Conservation (phyloP, 1,140 invertebrate genomes). For the Mesaphorura yosii region DNA sequence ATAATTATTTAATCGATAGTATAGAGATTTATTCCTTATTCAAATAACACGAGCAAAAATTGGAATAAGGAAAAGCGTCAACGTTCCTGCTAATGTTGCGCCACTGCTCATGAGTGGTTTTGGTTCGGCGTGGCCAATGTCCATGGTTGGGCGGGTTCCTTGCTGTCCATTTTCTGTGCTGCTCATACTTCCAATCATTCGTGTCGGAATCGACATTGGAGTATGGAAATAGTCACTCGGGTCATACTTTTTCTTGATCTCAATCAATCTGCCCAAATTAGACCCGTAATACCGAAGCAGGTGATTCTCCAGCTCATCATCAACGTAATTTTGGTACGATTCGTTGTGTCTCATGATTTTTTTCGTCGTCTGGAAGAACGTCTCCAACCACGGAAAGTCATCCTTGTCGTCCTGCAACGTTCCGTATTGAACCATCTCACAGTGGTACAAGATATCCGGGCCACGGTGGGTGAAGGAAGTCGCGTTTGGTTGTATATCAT, state of each 20-base stretch:
- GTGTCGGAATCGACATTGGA: neutral
- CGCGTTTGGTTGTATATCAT: neutral
- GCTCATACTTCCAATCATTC: too few species aligned
- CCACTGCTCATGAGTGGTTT: too few species aligned
- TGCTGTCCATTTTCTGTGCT: too few species aligned
- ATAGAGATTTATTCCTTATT: too few species aligned
- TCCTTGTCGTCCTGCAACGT: neutral
- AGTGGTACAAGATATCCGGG: neutral
- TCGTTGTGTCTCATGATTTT: neutral
- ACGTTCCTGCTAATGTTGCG: too few species aligned
- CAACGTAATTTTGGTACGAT: neutral
- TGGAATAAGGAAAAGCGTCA: too few species aligned
- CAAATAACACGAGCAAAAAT: too few species aligned
- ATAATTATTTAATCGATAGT: too few species aligned
- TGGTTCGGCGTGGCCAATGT: too few species aligned
- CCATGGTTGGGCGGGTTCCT: too few species aligned
- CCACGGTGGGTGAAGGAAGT: neutral
- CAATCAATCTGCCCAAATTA: neutral
- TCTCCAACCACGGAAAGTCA: neutral
- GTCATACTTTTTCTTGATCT: neutral
- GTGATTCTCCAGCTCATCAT: neutral
- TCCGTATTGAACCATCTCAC: neutral
- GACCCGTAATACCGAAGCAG: neutral
- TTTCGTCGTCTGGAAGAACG: neutral
- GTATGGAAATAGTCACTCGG: neutral